Evolutionary conservation across 1,140 invertebrate genomes (phyloP), one percentile per base, ranked within the genome.

Genomic region (Mya arenaria): DNA sequence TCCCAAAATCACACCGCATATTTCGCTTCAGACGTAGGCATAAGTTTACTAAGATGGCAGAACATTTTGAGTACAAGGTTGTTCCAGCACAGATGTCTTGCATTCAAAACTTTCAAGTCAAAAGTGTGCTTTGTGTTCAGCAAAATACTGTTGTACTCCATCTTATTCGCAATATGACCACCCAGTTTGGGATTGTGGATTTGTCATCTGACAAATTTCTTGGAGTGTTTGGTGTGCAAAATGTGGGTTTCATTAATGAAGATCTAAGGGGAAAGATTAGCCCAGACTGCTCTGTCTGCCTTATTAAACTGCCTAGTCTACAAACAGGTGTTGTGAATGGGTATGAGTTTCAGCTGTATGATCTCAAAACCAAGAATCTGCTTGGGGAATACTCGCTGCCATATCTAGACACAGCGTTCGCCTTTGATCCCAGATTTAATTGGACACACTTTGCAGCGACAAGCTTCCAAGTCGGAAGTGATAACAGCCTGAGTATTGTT

Each of bases 61-160:
- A 92, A 85, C 92, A 92, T 85, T 92, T 92, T 87, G 92, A 92
- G 58, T 92, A 92, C 86, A 92, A 92, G 83, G 91, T 92, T 86
- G 92, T 92, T 55, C 92, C 92, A 63, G 92, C 92, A 41, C 92
- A 92, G 69, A 86, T 92, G 63, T 92, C 91, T 2, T 92, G 91
- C 28, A 92, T 92, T 48, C 91, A 92, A 73, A 92, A 92, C 78
- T 92, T 92, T 77, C 91, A 91, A 68, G 91, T 92, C 1, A 91
- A 91, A 71, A 92, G 91, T 84, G 91, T 92, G 10, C 72, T 92
- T 15, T 92, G 92, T 82, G 91, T 89, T 82, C 88, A 90, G 48
- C 87, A 90, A 28, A 89, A 89, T 39, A 89, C 89, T 10, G 89
- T 92, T 2, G 83, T 92, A 17, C 84, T 92, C 28, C 92, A 92